phyloP scores from a whole-genome alignment of 2,797 vertebrate genomes.

The Falco concolor region DNA sequence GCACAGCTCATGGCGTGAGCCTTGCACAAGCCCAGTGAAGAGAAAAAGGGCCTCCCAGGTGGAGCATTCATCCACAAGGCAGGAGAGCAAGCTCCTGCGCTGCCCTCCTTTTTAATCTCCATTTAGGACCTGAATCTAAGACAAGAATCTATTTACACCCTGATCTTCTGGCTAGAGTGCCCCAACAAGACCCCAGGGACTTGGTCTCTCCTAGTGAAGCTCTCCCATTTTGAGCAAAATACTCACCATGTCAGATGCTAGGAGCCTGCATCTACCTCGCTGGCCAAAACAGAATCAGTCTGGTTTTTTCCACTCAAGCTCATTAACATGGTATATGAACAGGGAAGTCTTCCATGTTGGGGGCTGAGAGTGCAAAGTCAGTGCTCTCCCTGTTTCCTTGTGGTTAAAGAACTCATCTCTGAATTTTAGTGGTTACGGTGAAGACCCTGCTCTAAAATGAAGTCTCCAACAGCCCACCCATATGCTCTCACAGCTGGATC shows the following conservation, averaged over 20 bases:
- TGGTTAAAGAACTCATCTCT: background rate
- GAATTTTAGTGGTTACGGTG: background rate
- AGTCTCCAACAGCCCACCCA: background rate
- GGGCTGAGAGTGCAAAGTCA: background rate
- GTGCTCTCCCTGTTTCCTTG: background rate
- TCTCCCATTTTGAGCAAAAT: background rate
- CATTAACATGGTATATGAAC: background rate
- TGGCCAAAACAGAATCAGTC: background rate
- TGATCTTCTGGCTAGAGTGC: background rate
- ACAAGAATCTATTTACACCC: background rate
- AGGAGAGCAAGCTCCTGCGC: background rate
- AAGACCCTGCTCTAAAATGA: background rate
- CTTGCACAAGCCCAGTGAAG: background rate
- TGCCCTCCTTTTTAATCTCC: background rate
- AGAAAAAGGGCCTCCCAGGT: background rate
- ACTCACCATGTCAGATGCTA: background rate
- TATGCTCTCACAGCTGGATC: background rate
- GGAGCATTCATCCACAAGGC: background rate
- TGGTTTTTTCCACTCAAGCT: background rate
- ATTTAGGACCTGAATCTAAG: background rate
- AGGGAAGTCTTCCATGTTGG: background rate
- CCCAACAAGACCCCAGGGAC: background rate
- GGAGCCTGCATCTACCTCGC: background rate
- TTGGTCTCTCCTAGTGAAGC: background rate
- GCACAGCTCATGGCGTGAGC: background rate